phyloP scores from a whole-genome alignment of 2,888 invertebrate species.

The Andrena trimmerana region DNA sequence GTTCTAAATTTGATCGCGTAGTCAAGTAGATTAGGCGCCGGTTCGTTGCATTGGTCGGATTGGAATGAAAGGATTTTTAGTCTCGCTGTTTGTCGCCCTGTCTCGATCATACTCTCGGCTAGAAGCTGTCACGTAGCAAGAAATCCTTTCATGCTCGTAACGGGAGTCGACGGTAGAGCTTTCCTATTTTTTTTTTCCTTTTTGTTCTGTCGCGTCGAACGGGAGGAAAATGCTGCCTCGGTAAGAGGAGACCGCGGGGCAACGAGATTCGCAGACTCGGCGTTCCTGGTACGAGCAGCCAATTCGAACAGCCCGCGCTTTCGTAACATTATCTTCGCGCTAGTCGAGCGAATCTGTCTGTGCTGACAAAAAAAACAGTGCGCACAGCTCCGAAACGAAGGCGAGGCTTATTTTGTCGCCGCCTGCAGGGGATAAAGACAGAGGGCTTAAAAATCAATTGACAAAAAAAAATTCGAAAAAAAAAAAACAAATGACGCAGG shows the following conservation, averaged over 20 bases:
- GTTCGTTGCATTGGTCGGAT: conserved; percentile 56
- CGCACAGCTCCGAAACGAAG: conserved; percentile 20
- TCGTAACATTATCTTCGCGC: conserved; percentile 11
- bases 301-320: conserved; percentile 45
- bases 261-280: neutral
- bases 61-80: conserved; percentile 57
- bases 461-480: conserved; percentile 67
- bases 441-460: conserved; percentile 77
- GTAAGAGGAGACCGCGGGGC: neutral
- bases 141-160: conserved; percentile 56
- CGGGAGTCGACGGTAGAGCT: conserved; percentile 20
- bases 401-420: conserved; percentile 74
- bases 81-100: conserved; percentile 29
- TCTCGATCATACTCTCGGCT: conserved; percentile 24
- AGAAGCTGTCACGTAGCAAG: conserved; percentile 25
- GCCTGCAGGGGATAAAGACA: conserved; percentile 77
- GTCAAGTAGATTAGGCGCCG: conserved; percentile 65
- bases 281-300: conserved; percentile 49
- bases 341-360: conserved; percentile 9
- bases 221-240: neutral
- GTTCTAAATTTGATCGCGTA: conserved; percentile 64
- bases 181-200: too few relatives aligned
- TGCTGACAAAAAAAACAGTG: neutral
- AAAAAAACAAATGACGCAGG: conserved; percentile 81
- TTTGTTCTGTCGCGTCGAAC: neutral